These are phyloP conservation scores for Eupithecia vulgata DNA, from an alignment of 2,888 invertebrate genomes.

Conservation along the genomic window DNA sequence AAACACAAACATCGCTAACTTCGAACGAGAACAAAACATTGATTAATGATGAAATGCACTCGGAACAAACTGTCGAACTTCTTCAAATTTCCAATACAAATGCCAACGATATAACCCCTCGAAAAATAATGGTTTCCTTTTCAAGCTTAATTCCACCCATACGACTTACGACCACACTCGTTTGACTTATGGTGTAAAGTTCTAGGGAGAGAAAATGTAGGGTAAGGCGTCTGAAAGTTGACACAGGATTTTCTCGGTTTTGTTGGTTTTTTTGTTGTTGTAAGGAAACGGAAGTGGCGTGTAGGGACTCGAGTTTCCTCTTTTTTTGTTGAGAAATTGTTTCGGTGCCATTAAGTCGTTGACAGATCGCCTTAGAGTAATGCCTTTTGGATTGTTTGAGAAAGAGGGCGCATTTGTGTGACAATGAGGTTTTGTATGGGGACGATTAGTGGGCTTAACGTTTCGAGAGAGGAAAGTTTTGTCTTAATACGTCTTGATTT, in stretches of 20 bases:
- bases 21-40: constrained; percentile 78
- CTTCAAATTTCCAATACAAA: constrained; percentile 83
- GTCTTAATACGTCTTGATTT: constrained; percentile 16
- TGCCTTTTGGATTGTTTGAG: constrained; percentile 72
- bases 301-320: constrained; percentile 80
- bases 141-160: not conserved
- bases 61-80: constrained; percentile 84
- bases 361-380: constrained; percentile 81
- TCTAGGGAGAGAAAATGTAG: constrained; percentile 44
- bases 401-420: constrained; percentile 62
- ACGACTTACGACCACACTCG: constrained; percentile 44
- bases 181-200: constrained; percentile 37
- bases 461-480: constrained; percentile 26
- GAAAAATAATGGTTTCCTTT: constrained; percentile 83
- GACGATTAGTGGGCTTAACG: constrained; percentile 42
- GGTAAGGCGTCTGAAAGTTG: constrained; percentile 63
- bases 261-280: constrained; percentile 76
- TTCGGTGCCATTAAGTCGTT: constrained; percentile 83
- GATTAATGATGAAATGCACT: constrained; percentile 84
- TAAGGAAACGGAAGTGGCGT: constrained; percentile 76
- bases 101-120: constrained; percentile 78
- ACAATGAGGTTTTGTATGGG: constrained; percentile 60
- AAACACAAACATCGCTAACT: constrained; percentile 71
- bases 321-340: constrained; percentile 83
- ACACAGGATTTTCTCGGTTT: constrained; percentile 73